phyloP scores from a whole-genome alignment of 2,113 vertebrate species.

The Riparia riparia region DNA sequence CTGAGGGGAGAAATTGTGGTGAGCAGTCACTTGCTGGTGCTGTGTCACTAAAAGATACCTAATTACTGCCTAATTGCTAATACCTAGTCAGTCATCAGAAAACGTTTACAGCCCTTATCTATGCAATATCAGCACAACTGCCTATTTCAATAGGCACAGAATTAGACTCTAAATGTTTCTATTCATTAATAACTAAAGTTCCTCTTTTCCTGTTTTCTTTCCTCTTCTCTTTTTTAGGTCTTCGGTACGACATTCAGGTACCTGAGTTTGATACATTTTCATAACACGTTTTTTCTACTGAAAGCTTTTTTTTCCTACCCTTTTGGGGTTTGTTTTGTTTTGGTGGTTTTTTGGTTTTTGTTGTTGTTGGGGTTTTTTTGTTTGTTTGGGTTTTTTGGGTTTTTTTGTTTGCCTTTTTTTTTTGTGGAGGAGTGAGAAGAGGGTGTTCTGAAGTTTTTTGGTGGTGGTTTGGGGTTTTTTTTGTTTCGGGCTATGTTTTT shows the following conservation, averaged over 20 bases:
- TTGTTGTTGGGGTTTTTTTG: too few species aligned
- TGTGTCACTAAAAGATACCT: neutral
- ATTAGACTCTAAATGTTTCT: neutral
- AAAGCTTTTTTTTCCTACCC: neutral
- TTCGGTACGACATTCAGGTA: neutral
- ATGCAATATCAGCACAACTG: neutral
- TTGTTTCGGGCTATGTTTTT: rapidly evolving
- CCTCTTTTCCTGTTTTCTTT: neutral
- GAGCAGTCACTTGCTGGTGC: neutral
- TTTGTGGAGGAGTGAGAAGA: too few species aligned
- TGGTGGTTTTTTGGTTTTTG: too few species aligned
- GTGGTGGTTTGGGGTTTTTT: neutral
- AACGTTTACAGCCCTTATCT: neutral
- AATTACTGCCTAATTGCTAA: neutral
- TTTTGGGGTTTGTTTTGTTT: neutral
- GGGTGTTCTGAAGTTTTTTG: neutral
- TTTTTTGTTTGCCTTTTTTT: too few species aligned
- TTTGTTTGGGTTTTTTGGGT: too few species aligned
- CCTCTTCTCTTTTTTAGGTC: neutral
- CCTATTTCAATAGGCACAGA: neutral
- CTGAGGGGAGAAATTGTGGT: too few species aligned
- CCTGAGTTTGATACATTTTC: neutral
- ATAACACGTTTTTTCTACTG: neutral
- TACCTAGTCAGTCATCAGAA: neutral
- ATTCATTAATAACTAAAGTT: neutral